phyloP scores from a whole-genome alignment of 2,113 vertebrate genomes.

The Notothenia coriiceps region DNA sequence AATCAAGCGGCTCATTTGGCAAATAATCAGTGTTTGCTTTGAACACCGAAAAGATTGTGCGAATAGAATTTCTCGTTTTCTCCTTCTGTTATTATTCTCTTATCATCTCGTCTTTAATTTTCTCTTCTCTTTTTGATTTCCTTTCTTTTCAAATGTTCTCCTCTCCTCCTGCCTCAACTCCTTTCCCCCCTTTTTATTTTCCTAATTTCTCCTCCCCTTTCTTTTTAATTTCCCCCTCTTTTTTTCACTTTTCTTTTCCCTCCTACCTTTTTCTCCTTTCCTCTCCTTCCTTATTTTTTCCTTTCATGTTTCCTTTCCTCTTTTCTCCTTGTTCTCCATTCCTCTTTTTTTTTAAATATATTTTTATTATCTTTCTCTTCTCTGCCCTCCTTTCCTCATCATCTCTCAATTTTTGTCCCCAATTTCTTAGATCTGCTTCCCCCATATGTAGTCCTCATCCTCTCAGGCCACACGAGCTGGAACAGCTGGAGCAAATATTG shows the following conservation, averaged over 20 bases:
- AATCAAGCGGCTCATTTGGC: constrained; percentile 68
- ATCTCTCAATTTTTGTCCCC: not conserved
- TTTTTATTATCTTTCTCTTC: rapidly evolving
- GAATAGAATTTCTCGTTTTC: constrained; percentile 5
- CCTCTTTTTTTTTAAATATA: not conserved
- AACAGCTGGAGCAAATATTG: constrained; percentile 68
- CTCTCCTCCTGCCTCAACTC: not conserved
- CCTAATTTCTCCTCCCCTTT: not conserved
- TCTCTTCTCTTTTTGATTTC: not conserved
- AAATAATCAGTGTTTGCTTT: constrained; percentile 59
- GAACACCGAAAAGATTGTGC: constrained; percentile 34
- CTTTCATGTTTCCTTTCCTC: not conserved
- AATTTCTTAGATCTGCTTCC: constrained; percentile 16
- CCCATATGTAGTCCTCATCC: not conserved
- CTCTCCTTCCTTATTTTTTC: not conserved
- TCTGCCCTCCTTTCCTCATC: not conserved
- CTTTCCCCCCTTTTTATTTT: not conserved
- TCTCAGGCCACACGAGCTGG: constrained; percentile 22
- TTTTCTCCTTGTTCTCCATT: not conserved
- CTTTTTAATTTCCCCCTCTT: rapidly evolving
- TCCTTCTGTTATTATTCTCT: not conserved
- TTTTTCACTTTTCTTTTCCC: not conserved
- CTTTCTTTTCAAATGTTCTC: not conserved
- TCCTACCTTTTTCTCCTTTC: not conserved
- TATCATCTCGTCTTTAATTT: not conserved